These are phyloP conservation scores for Scaeva pyrastri DNA, from an alignment of 2,888 invertebrate species.

Conservation along the genomic window DNA sequence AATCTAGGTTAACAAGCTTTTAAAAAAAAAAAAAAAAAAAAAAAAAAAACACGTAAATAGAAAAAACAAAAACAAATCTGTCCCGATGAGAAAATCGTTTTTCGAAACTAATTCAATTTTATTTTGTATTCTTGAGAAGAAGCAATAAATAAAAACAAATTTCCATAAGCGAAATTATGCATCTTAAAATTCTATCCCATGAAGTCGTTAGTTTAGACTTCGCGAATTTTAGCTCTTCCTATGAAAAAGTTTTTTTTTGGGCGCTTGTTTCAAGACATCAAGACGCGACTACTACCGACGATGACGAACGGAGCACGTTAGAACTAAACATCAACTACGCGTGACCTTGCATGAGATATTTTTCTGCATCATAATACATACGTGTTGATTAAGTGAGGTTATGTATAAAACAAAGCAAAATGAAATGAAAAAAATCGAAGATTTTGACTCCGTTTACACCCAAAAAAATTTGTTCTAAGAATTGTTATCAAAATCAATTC, in stretches of 20 bases:
- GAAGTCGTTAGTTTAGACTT: slow-evolving; percentile 6
- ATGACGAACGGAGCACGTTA: neutral
- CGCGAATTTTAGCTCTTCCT: neutral
- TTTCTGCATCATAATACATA: slow-evolving; percentile 46
- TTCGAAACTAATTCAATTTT: neutral
- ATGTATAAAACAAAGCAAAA: slow-evolving; percentile 7
- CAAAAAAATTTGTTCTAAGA: neutral
- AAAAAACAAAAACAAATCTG: slow-evolving; percentile 45
- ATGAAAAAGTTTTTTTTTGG: slow-evolving; percentile 34
- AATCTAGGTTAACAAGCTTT: slow-evolving; percentile 66
- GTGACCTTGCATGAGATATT: slow-evolving; percentile 66
- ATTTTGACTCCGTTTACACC: neutral
- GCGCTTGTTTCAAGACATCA: neutral
- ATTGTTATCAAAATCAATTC: no score
- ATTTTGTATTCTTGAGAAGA: slow-evolving; percentile 1
- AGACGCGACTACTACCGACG: neutral
- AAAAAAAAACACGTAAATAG: neutral
- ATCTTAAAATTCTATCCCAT: slow-evolving; percentile 30
- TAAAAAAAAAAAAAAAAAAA: neutral
- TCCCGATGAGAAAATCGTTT: slow-evolving; percentile 34
- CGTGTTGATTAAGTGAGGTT: slow-evolving; percentile 56
- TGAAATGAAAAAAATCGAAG: no score
- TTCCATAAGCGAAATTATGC: slow-evolving; percentile 63
- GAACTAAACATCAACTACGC: slow-evolving; percentile 42
- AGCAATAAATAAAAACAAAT: slow-evolving; percentile 51